phyloP scores from a whole-genome alignment of 2,113 vertebrate species.

The Rhadina sibilatrix region DNA sequence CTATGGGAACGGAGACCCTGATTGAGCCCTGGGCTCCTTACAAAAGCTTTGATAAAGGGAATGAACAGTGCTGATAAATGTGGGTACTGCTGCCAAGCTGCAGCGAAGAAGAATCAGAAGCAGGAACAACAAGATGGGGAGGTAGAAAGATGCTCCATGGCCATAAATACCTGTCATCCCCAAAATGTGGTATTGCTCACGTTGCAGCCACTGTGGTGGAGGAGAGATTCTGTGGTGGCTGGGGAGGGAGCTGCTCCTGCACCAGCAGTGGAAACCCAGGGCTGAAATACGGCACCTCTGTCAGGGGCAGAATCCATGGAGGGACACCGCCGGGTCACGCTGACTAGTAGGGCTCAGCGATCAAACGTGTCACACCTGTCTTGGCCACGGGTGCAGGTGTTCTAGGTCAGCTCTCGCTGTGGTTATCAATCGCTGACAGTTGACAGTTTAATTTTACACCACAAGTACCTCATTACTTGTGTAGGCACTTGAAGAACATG shows the following conservation, averaged over 20 bases:
- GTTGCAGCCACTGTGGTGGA: not conserved
- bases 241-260: not conserved
- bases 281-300: conserved; percentile 65
- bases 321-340: conserved; percentile 77
- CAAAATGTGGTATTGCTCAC: not conserved
- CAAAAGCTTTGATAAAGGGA: not conserved
- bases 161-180: conserved; percentile 11
- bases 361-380: conserved; percentile 91
- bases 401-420: conserved; percentile 90
- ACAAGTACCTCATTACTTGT: conserved; percentile 98
- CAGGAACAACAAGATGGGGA: not conserved
- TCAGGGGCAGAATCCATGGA: conserved; percentile 71
- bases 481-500: conserved; percentile 91
- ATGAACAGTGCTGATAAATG: not conserved
- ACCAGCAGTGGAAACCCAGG: not conserved
- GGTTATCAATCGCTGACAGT: conserved; percentile 99
- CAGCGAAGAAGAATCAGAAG: not conserved
- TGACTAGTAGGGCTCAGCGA: conserved; percentile 85
- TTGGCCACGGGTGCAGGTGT: conserved; percentile 89
- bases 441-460: conserved; percentile 99
- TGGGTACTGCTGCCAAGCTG: not conserved
- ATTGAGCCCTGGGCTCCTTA: not conserved
- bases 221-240: not conserved
- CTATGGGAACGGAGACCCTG: not conserved
- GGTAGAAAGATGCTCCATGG: not conserved